Evolutionary conservation across 2,888 invertebrate species (phyloP).

Genomic region (Thereva nobilitata): DNA sequence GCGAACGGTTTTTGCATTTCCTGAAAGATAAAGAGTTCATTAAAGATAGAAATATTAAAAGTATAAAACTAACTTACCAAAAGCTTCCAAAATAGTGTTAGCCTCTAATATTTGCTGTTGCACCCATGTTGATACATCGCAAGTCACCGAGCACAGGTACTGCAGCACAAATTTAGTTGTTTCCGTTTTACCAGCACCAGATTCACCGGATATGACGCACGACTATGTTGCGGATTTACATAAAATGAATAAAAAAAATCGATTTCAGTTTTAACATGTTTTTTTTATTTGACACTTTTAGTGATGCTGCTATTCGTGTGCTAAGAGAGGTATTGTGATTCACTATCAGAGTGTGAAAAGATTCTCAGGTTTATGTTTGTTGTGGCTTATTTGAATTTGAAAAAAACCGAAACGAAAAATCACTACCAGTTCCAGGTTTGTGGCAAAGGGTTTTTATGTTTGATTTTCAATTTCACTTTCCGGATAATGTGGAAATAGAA

Average conservation of each 20-base stretch:
- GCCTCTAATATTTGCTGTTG: conserved; percentile 94
- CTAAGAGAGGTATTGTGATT: not conserved
- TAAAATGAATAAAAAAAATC: conserved; percentile 11
- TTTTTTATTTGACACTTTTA: not conserved
- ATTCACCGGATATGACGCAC: conserved; percentile 90
- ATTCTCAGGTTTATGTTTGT: not conserved
- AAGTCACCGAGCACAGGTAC: conserved; percentile 86
- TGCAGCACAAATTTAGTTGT: conserved; percentile 90
- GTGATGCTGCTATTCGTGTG: not conserved
- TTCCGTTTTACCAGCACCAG: conserved; percentile 92
- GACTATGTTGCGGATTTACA: conserved; percentile 64
- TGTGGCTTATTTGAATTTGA: not conserved
- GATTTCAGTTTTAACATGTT: not conserved
- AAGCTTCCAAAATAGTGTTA: conserved; percentile 90
- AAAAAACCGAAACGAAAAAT: too few species aligned
- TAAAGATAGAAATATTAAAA: not conserved
- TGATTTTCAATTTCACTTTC: too few species aligned
- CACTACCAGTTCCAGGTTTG: too few species aligned
- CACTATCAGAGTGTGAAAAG: conserved; percentile 3
- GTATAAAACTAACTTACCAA: conserved; percentile 65
- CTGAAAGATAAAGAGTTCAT: conserved; percentile 58
- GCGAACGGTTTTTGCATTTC: conserved; percentile 90
- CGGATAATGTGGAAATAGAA: too few species aligned
- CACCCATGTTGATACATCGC: conserved; percentile 86
- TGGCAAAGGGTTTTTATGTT: too few species aligned